Conservation (phyloP, 2,797 vertebrate species). For the Trematomus bernacchii region DNA sequence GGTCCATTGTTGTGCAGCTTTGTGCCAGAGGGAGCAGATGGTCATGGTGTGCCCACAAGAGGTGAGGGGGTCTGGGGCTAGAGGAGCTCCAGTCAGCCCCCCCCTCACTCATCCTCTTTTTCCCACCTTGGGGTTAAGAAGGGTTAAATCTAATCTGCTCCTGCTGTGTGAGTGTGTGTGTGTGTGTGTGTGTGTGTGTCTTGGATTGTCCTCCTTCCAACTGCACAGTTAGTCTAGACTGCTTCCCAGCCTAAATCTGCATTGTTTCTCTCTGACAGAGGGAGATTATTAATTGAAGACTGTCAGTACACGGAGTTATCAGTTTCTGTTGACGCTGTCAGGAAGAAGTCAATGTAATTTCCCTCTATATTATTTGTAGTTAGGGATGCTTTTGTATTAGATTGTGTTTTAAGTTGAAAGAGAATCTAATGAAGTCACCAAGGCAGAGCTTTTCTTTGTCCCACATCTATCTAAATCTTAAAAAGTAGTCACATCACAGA, state of each 20-base stretch:
- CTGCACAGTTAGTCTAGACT: conserved; percentile 51
- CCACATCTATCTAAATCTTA: neutral
- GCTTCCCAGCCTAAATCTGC: conserved; percentile 29
- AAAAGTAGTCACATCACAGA: no score
- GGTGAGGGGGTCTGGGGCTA: conserved; percentile 58
- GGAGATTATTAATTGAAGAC: conserved; percentile 34
- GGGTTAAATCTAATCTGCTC: conserved; percentile 76
- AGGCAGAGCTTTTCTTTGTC: conserved; percentile 8
- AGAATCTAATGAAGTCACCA: neutral
- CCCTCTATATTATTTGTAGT: neutral
- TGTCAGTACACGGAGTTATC: neutral
- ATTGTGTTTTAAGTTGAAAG: neutral
- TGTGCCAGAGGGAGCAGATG: conserved; percentile 73
- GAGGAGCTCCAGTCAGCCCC: conserved; percentile 47
- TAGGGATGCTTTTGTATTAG: neutral
- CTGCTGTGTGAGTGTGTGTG: conserved; percentile 39
- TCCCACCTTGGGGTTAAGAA: conserved; percentile 73
- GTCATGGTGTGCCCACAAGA: conserved; percentile 57
- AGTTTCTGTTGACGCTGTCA: neutral
- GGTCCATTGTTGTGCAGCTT: conserved; percentile 29
- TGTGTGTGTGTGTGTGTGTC: conserved; percentile 31
- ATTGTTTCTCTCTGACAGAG: conserved; percentile 37
- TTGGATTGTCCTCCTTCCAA: no score
- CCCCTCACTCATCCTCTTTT: conserved; percentile 16
- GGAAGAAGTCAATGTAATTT: neutral